Base-by-base conservation (phyloP, 2,888 invertebrate genomes). In the Plutella xylostella region DNA sequence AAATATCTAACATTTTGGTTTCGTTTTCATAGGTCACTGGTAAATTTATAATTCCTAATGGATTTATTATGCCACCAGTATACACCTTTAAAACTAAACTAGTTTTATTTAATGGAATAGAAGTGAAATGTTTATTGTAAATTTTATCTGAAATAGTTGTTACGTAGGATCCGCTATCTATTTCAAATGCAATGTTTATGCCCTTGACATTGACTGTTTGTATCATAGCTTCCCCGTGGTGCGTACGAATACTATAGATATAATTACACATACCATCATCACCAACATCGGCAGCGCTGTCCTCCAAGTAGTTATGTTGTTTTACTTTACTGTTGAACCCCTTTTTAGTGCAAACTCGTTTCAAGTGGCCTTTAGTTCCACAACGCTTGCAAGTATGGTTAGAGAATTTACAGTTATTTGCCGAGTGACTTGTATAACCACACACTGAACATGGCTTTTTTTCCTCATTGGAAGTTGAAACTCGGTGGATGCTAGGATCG, bases 211-310 rank as follows among this genome's bases (percentile, higher is more conserved):
- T 20, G 3, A 39, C 14, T 14, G 7, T 14, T 39, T 39, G 22
- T 14, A 22, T 39, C 39, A 22, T 39, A 39, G 39, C 22, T 22
- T 39, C 39, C 6, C 39, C 39, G n/a, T 39, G 11, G 12, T 14
- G 39, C n/a, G 22, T 14, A 2, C 39, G 21, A 14, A 39, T 39
- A 15, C 22, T 21, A 39, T 22, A 39, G 14, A 22, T 21, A 15
- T 15, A 39, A 22, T 22, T 11, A 14, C 12, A 39, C 39, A 14
- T 22, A 39, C 39, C 39, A 22, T 39, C 39, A 39, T 39, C 39
- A 22, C 22, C 22, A 14, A 14, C 17, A 22, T 39, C 39, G 6
- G 6, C 22, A 21, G 14, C 21, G 12, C 22, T 14, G 2, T 39
- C n/a, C n/a, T n/a, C 14, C 14, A 39, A n/a, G 9, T 39, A 39